Base-by-base conservation (phyloP, 1,140 invertebrate species). In the Habropoda laboriosa region DNA sequence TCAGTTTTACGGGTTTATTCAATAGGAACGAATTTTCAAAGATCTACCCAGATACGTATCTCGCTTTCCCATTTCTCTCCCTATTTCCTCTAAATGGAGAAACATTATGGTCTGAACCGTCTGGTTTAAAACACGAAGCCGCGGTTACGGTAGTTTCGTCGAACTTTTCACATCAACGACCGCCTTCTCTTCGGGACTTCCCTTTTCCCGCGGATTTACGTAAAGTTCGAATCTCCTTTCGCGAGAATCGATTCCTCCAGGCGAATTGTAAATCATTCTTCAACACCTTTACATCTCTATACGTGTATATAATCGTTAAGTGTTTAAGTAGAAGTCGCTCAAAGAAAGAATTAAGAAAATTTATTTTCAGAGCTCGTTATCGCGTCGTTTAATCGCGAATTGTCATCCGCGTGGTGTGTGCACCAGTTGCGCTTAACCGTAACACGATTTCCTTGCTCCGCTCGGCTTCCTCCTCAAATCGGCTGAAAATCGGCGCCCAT, bases 11-110 rank as follows among this genome's bases (percentile, higher is more conserved):
- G 35, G 49, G 51, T 30, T 75, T 61, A 55, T n/a, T 45, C 35
- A 24, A 40, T 61, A 66, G 27, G 40, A 58, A 55, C 18, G 38
- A n/a, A 61, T 67, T 80, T 84, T 85, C 68, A 45, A 64, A 45
- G 71, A n/a, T n/a, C 51, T 40, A 21, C 12, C n/a, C 16, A 16
- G n/a, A n/a, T n/a, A n/a, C n/a, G 32, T 30, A 45, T 47, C 72
- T 81, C 79, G 38, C 42, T 81, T 79, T 78, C 75, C 55, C 55
- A 57, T 82, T 79, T 79, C 51, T 71, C 75, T 71, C 51, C 16
- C 64, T 60, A 57, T 74, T 89, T 88, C 81, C 61, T 77, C 60
- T 82, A 84, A 85, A 89, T 85, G 76, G 82, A 83, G 89, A 89
- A 90, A 88, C 85, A 85, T 88, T 73, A 63, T 66, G 45, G 18